phyloP scores from a whole-genome alignment of 2,113 vertebrate species.

The Pituophis catenifer region DNA sequence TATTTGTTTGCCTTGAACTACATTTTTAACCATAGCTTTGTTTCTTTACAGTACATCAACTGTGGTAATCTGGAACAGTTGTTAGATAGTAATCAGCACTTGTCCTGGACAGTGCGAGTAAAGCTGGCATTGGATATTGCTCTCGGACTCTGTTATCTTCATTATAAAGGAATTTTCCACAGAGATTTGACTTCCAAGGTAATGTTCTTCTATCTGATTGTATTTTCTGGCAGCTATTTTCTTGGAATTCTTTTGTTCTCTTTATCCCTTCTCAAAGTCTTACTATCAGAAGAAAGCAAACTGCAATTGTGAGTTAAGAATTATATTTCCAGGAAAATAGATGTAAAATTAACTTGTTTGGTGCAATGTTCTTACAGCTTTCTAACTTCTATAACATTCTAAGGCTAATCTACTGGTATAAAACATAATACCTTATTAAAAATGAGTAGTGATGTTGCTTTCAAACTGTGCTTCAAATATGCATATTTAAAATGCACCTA shows the following conservation, averaged over 20 bases:
- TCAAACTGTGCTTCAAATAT: neutral
- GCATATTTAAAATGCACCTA: neutral
- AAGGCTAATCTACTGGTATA: neutral
- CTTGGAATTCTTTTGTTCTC: neutral
- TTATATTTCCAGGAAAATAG: slow-evolving; percentile 46
- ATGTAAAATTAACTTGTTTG: slow-evolving; percentile 17
- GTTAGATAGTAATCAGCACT: slow-evolving; percentile 87
- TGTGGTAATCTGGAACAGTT: slow-evolving; percentile 96
- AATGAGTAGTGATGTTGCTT: neutral
- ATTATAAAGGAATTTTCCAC: slow-evolving; percentile 97
- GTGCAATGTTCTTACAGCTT: neutral
- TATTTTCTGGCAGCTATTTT: neutral
- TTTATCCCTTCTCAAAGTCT: neutral
- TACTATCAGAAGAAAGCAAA: slow-evolving; percentile 21
- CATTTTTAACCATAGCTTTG: neutral
- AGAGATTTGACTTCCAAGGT: slow-evolving; percentile 98
- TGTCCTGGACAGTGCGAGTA: slow-evolving; percentile 87
- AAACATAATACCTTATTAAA: neutral
- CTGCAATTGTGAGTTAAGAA: slow-evolving; percentile 21
- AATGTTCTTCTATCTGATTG: neutral
- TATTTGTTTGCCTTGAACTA: neutral
- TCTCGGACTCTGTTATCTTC: slow-evolving; percentile 88
- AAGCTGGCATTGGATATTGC: slow-evolving; percentile 89
- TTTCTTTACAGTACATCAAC: slow-evolving; percentile 89
- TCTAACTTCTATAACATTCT: neutral